phyloP scores from a whole-genome alignment of 53 echinoderm and acorn worm species.

The Hippasteria phrygiana region DNA sequence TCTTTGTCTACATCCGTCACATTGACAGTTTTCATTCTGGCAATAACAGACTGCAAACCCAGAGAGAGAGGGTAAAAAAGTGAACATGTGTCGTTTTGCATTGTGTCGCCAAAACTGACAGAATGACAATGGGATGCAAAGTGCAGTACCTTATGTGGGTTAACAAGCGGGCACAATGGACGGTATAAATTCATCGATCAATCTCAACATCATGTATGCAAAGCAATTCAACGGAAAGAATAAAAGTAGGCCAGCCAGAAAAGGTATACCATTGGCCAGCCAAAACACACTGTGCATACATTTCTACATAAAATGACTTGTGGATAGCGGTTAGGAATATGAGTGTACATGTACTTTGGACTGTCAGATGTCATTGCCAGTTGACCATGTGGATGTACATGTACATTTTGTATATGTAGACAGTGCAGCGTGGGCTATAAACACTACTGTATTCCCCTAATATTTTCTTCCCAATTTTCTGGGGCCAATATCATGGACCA shows the following conservation, averaged over 20 bases:
- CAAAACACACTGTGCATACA: background rate
- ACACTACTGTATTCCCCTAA: no score
- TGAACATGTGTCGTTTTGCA: background rate
- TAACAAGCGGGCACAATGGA: background rate
- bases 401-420: background rate
- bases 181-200: background rate
- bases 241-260: constrained; percentile 18
- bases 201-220: background rate
- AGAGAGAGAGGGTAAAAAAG: background rate
- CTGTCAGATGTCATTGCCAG: constrained; percentile 5
- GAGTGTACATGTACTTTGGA: background rate
- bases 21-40: background rate
- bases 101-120: constrained; percentile 21
- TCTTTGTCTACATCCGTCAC: no score
- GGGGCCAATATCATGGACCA: no score
- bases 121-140: constrained; percentile 10
- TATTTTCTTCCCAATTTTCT: no score
- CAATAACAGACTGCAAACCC: background rate
- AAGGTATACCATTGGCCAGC: background rate
- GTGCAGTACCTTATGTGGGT: background rate
- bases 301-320: background rate
- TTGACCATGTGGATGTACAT: background rate
- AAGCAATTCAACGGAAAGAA: background rate
- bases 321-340: background rate
- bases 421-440: no score